Evolutionary conservation across 1,140 invertebrate genomes (phyloP).

Genomic region (Heliconius himera): DNA sequence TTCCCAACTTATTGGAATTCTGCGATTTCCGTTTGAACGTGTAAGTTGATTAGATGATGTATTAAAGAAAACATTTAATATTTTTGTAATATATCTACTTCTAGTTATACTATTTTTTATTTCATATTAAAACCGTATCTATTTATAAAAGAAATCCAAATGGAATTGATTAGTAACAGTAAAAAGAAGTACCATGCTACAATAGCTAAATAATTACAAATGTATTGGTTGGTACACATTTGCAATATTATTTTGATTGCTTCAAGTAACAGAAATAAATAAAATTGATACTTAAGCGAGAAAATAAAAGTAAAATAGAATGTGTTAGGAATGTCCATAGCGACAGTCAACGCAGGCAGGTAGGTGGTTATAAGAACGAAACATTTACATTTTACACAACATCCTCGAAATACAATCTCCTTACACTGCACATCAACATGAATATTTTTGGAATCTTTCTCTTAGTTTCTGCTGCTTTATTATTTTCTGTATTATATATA

Average conservation of each 20-base stretch:
- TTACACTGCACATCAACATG: background rate
- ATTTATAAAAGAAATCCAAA: no score
- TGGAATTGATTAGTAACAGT: no score
- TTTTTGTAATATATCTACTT: background rate
- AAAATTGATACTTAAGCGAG: background rate
- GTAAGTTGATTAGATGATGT: background rate
- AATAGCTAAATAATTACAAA: no score
- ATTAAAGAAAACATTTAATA: background rate
- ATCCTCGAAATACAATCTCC: background rate
- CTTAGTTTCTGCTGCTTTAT: background rate
- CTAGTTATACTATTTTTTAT: background rate
- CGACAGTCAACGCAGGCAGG: background rate
- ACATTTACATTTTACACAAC: background rate
- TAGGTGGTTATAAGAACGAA: background rate
- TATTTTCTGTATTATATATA: background rate
- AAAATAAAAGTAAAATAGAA: background rate
- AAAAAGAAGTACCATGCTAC: no score
- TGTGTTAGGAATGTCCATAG: background rate
- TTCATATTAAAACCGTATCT: no score
- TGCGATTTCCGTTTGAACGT: background rate
- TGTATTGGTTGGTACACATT: no score
- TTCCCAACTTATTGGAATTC: background rate
- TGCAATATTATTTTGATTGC: no score
- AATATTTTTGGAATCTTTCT: background rate
- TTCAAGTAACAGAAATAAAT: no score